Evolutionary conservation across 2,113 vertebrate genomes (phyloP).

Genomic region (Willisornis vidua): DNA sequence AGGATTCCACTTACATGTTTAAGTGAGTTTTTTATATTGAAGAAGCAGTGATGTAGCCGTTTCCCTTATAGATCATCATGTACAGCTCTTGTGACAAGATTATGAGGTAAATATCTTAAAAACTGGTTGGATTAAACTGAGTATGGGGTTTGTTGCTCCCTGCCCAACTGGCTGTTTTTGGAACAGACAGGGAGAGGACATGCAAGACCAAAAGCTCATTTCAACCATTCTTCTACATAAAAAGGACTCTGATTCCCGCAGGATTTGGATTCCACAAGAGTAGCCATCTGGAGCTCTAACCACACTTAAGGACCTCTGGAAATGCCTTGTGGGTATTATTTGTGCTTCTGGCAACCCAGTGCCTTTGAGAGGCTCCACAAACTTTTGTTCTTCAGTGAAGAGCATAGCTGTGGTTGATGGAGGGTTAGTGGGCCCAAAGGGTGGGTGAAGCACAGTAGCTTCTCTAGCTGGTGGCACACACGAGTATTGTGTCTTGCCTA

Average conservation of each 20-base stretch:
- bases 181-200: background rate
- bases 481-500: background rate
- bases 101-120: background rate
- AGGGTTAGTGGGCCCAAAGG: background rate
- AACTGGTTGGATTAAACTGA: background rate
- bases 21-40: fast-evolving
- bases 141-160: background rate
- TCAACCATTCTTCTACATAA: background rate
- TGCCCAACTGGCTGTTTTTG: background rate
- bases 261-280: background rate
- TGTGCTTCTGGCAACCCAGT: slow-evolving; percentile 25
- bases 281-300: background rate
- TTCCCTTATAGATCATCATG: background rate
- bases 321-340: background rate
- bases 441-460: background rate
- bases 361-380: background rate
- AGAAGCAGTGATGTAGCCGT: background rate
- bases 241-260: background rate
- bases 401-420: slow-evolving; percentile 2
- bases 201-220: background rate
- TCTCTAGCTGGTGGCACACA: background rate
- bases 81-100: background rate
- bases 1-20: background rate
- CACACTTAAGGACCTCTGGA: slow-evolving; percentile 48
- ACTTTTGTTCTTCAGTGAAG: background rate